Evolutionary conservation across 2,888 invertebrate genomes (phyloP).

Genomic region (Xylota segnis): DNA sequence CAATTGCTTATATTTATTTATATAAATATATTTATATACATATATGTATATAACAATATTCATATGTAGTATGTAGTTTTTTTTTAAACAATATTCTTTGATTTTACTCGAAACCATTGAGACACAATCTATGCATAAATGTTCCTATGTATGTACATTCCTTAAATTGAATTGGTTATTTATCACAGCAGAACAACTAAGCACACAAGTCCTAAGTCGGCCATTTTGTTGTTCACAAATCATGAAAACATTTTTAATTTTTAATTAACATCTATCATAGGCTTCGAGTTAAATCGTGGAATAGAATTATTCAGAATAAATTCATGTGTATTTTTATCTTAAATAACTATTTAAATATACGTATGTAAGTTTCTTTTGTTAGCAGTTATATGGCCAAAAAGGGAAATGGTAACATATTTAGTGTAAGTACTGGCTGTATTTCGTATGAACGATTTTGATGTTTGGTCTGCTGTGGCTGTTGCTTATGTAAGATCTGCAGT

Average conservation of each 20-base stretch:
- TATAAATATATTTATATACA: background rate
- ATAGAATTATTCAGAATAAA: background rate
- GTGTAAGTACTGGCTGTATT: constrained; percentile 29
- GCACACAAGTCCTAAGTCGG: too few relatives aligned
- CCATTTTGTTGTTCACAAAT: too few relatives aligned
- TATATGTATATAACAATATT: constrained; percentile 74
- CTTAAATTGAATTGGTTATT: too few relatives aligned
- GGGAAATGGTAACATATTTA: constrained; percentile 17
- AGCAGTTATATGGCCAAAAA: background rate
- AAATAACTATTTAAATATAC: background rate
- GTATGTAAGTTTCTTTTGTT: background rate
- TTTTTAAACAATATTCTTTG: background rate
- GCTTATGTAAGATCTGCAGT: constrained; percentile 20
- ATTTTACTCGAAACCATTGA: constrained; percentile 17
- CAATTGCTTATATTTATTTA: constrained; percentile 15
- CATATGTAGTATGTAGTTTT: constrained; percentile 2
- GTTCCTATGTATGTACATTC: too few relatives aligned
- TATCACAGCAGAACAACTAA: too few relatives aligned
- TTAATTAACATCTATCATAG: background rate
- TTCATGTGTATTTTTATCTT: background rate
- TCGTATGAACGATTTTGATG: constrained; percentile 13
- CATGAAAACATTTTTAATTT: too few relatives aligned
- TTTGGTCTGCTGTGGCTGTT: constrained; percentile 33
- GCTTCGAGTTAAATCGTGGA: constrained; percentile 32
- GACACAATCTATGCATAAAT: too few relatives aligned